Evolutionary conservation across 2,797 vertebrate genomes (phyloP), one percentile per base, ranked within the genome.

Genomic region (Potorous gilbertii): DNA sequence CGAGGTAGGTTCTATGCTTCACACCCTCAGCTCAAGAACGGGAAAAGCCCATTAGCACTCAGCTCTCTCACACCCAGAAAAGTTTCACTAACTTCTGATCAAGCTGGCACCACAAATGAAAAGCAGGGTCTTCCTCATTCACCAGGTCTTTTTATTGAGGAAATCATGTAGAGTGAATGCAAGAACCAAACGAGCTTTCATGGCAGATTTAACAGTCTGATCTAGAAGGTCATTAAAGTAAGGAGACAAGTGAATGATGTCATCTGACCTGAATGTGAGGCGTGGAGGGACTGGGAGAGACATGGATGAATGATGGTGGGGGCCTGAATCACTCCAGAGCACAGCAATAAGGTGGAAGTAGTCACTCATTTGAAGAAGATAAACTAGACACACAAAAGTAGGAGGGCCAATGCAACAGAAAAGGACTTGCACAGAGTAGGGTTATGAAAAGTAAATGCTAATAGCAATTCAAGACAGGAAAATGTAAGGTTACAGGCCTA

Each of bases 31-130:
- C 90, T 2, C 21, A 5, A 50, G 81, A 56, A 27, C 31, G 5
- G 91, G 31, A 27, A 12, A 31, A 50, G 24, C 31, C 40, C 16
- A 1, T 16, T 1, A 62, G 95, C 24, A 31, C 29, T 54, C 0
- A 4, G 27, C 87, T 55, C 18, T n/a, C 31, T n/a, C 94, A 92
- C 40, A 59, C 40, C 55, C 13, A 89, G 91, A 29, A 50, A 93
- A 66, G 81, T 57, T 56, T 50, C 55, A 90, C 87, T 54, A 90
- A 94, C 95, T 92, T 92, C 90, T 94, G 74, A 95, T 8, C 55
- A 59, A 96, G 74, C 0, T 4, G 56, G 50, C 93, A 92, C 90
- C 93, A 57, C 52, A 3, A 28, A 92, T 40, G 62, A 94, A 93
- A 56, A 13, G 5, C 50, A 52, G 1, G 0, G 0, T 92, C 92